phyloP scores from a whole-genome alignment of 1,140 invertebrate species.

The Brachionus plicatilis region DNA sequence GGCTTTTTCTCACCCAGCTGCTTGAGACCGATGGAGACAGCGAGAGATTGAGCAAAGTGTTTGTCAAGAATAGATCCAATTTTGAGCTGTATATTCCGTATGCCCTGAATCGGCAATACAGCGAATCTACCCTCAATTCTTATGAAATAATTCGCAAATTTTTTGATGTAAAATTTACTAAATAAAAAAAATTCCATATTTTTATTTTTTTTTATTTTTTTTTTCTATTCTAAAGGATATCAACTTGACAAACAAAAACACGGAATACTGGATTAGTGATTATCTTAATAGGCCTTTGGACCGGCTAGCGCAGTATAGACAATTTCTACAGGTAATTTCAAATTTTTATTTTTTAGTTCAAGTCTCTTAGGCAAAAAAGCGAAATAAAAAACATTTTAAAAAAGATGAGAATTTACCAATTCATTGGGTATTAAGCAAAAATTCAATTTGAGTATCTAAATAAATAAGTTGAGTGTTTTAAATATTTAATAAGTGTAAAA shows the following conservation, averaged over 20 bases:
- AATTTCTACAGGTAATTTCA: constrained; percentile 34
- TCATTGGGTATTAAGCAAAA: no score
- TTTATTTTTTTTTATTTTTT: neutral
- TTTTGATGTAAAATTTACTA: constrained; percentile 15
- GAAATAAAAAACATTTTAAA: no score
- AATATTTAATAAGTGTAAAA: no score
- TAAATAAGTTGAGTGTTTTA: no score
- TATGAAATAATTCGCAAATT: constrained; percentile 23
- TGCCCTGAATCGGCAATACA: constrained; percentile 14
- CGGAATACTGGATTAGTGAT: constrained; percentile 23
- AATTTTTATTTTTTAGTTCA: no score
- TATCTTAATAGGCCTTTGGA: constrained; percentile 24
- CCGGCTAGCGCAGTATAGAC: constrained; percentile 4
- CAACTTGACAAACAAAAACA: neutral
- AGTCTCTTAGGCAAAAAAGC: no score
- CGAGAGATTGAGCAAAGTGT: constrained; percentile 1
- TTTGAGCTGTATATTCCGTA: constrained; percentile 37
- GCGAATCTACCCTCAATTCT: constrained; percentile 31
- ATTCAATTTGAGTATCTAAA: no score
- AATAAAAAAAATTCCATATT: neutral
- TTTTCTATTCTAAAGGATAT: neutral
- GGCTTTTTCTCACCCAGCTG: constrained; percentile 12
- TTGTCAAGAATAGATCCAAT: constrained; percentile 35
- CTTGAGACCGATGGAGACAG: constrained; percentile 17
- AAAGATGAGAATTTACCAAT: no score